Evolutionary conservation across 2,113 vertebrate species (phyloP).

Genomic region (Mastomys natalensis): DNA sequence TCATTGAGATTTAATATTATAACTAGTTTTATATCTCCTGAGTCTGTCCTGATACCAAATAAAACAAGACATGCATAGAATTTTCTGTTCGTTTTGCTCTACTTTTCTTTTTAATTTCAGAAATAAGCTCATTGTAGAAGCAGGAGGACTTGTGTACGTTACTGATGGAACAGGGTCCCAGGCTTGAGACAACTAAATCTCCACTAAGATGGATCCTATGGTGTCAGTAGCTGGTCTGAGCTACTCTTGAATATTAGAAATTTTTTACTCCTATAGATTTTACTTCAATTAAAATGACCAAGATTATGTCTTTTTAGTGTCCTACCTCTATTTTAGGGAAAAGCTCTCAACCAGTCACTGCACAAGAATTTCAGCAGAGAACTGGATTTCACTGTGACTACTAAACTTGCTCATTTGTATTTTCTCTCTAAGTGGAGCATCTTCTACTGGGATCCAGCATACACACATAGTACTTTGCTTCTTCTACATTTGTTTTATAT

Average conservation of each 20-base stretch:
- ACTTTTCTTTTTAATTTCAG: not conserved
- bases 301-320: not conserved
- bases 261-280: not conserved
- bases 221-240: not conserved
- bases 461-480: not conserved
- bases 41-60: not conserved
- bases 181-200: not conserved
- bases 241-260: not conserved
- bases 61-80: not conserved
- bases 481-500: not conserved
- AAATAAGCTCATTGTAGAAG: not conserved
- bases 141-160: not conserved
- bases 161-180: fast-evolving
- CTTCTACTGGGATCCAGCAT: not conserved
- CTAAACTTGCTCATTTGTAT: not conserved
- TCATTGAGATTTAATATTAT: constrained; percentile 11
- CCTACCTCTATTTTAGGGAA: constrained; percentile 5
- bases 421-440: not conserved
- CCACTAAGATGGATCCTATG: not conserved
- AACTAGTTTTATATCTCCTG: not conserved
- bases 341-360: not conserved
- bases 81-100: not conserved
- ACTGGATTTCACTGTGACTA: not conserved
- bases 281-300: not conserved
- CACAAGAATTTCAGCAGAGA: not conserved